Evolutionary conservation across 2,888 invertebrate genomes (phyloP).

Genomic region (Plebejus melissa): DNA sequence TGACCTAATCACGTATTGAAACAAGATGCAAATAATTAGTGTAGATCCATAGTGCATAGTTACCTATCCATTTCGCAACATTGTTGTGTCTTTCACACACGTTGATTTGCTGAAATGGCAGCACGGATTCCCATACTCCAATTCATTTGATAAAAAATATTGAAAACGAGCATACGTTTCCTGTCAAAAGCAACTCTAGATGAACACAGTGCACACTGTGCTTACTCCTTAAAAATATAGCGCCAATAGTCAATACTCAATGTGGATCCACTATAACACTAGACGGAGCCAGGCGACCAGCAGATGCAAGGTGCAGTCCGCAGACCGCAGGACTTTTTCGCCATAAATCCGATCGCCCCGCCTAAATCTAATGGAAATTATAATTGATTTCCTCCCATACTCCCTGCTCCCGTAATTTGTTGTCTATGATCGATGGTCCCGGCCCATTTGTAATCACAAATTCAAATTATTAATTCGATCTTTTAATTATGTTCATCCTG

Average conservation of each 20-base stretch:
- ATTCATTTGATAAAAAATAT: too few species aligned
- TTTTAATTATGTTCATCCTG: slow-evolving; percentile 6
- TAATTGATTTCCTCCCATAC: slow-evolving; percentile 54
- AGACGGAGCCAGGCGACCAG: neutral
- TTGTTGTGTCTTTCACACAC: too few species aligned
- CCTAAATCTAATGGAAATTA: slow-evolving; percentile 58
- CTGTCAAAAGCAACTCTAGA: too few species aligned
- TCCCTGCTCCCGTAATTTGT: slow-evolving; percentile 30
- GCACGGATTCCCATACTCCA: too few species aligned
- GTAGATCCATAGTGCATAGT: too few species aligned
- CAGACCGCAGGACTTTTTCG: slow-evolving; percentile 33
- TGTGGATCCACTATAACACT: neutral
- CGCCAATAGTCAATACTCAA: too few species aligned
- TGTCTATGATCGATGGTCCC: slow-evolving; percentile 32
- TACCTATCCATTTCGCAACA: too few species aligned
- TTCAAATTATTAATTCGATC: slow-evolving; percentile 24
- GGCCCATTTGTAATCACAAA: slow-evolving; percentile 25
- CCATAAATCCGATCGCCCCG: slow-evolving; percentile 48
- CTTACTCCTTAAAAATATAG: neutral
- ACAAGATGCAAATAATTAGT: too few species aligned
- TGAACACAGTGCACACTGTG: too few species aligned
- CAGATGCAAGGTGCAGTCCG: slow-evolving; percentile 32
- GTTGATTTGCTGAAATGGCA: too few species aligned
- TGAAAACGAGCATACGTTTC: too few species aligned
- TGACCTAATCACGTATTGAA: too few species aligned